A percentile compares a stretch with the other conserved stretches of the same genome.
Evolutionary conservation across 2,888 invertebrate species (phyloP).

Genomic region (Netelia virgata): DNA sequence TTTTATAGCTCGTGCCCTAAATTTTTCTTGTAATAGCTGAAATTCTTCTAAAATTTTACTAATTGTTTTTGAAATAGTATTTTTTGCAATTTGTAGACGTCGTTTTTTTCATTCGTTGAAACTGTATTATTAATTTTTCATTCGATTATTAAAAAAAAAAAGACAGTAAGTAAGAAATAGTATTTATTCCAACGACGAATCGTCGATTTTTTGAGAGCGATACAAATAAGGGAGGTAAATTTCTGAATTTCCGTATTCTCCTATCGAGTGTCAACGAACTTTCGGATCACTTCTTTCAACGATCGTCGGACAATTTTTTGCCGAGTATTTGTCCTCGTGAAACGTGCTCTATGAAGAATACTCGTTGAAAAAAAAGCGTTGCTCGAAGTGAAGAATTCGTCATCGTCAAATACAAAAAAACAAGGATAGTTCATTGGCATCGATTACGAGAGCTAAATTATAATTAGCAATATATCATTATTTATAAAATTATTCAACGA

Average conservation of each 20-base stretch:
- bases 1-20: too few relatives aligned
- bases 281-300: neutral
- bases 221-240: too few relatives aligned
- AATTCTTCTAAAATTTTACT: too few relatives aligned
- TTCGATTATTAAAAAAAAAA: neutral
- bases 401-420: neutral
- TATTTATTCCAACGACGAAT: neutral
- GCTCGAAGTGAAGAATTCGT: neutral
- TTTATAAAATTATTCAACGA: too few relatives aligned
- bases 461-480: neutral
- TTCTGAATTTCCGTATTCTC: neutral
- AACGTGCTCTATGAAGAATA: neutral
- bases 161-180: neutral
- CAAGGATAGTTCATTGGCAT: neutral
- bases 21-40: too few relatives aligned
- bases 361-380: neutral
- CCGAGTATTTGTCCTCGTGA: neutral
- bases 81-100: too few relatives aligned
- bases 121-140: neutral
- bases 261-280: neutral
- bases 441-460: neutral
- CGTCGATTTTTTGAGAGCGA: neutral
- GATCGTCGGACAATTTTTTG: neutral
- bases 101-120: too few relatives aligned
- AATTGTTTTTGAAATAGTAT: too few relatives aligned